phyloP scores from a whole-genome alignment of 2,797 vertebrate genomes.

The Telmatherina bonti region DNA sequence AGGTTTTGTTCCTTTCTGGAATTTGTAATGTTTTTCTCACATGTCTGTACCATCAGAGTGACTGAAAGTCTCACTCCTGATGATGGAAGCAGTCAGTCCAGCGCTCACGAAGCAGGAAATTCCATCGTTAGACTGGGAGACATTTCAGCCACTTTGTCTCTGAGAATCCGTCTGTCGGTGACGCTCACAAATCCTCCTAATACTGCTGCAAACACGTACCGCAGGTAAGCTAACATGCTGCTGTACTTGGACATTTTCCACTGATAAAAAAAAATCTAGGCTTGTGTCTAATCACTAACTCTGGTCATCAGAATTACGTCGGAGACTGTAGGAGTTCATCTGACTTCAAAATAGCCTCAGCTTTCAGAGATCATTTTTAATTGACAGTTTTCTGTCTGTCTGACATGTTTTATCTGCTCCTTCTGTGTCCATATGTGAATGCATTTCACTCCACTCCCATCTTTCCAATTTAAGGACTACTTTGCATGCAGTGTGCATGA shows the following conservation, averaged over 20 bases:
- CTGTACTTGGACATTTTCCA: slow-evolving; percentile 17
- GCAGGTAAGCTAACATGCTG: background rate
- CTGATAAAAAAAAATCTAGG: slow-evolving; percentile 32
- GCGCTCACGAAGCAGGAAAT: slow-evolving; percentile 5
- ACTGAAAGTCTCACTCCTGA: background rate
- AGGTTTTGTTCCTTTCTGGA: no score
- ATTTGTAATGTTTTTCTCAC: no score
- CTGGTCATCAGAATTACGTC: slow-evolving; percentile 55
- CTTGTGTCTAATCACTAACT: slow-evolving; percentile 48
- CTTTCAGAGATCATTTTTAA: slow-evolving; percentile 80
- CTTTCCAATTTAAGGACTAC: slow-evolving; percentile 64
- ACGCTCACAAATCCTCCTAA: slow-evolving; percentile 7
- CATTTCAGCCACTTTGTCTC: slow-evolving; percentile 12
- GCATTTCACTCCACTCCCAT: slow-evolving; percentile 50
- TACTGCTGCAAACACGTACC: background rate
- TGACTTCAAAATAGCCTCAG: slow-evolving; percentile 66
- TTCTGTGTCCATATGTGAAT: slow-evolving; percentile 62
- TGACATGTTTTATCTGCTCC: slow-evolving; percentile 70
- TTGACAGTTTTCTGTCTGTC: slow-evolving; percentile 79
- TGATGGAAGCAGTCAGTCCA: slow-evolving; percentile 13
- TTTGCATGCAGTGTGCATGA: slow-evolving; percentile 65
- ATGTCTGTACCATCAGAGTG: no score
- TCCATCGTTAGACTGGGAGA: slow-evolving; percentile 9
- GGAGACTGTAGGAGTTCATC: slow-evolving; percentile 40
- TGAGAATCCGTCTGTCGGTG: background rate